phyloP scores from a whole-genome alignment of 2,888 invertebrate species.

The Erebia palarica region DNA sequence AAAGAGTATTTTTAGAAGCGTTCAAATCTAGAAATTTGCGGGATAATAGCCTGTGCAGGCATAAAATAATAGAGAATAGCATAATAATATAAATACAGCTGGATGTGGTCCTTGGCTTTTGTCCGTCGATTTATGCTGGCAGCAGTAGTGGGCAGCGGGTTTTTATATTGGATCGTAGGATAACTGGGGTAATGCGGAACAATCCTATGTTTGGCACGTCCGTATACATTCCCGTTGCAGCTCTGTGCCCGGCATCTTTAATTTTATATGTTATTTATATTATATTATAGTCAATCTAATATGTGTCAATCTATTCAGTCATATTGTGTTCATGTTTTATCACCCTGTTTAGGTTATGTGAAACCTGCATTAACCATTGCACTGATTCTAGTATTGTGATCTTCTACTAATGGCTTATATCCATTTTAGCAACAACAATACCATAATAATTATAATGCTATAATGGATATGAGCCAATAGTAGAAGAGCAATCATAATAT shows the following conservation, averaged over 20 bases:
- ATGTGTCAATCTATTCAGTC: too few relatives aligned
- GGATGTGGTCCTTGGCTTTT: conserved; percentile 20
- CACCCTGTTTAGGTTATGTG: too few relatives aligned
- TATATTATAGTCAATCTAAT: too few relatives aligned
- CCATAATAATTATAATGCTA: too few relatives aligned
- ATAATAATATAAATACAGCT: conserved; percentile 7
- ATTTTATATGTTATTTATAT: not conserved
- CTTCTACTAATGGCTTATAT: too few relatives aligned
- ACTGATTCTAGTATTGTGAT: too few relatives aligned
- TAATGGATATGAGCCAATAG: too few relatives aligned
- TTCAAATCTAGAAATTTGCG: not conserved
- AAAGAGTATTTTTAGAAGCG: too few relatives aligned
- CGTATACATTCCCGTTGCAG: conserved; percentile 39
- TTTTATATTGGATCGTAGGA: conserved; percentile 50
- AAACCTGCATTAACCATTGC: too few relatives aligned
- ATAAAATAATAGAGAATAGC: conserved; percentile 1
- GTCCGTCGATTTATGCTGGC: conserved; percentile 47
- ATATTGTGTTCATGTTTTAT: too few relatives aligned
- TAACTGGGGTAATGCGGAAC: conserved; percentile 49
- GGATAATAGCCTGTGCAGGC: not conserved
- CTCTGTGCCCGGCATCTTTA: conserved; percentile 32
- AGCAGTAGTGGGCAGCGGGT: conserved; percentile 49
- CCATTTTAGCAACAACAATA: too few relatives aligned
- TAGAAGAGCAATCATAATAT: too few relatives aligned
- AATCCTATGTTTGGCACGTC: conserved; percentile 40